Base-by-base conservation (phyloP, 2,888 invertebrate species). In the Oscheius sp. region DNA sequence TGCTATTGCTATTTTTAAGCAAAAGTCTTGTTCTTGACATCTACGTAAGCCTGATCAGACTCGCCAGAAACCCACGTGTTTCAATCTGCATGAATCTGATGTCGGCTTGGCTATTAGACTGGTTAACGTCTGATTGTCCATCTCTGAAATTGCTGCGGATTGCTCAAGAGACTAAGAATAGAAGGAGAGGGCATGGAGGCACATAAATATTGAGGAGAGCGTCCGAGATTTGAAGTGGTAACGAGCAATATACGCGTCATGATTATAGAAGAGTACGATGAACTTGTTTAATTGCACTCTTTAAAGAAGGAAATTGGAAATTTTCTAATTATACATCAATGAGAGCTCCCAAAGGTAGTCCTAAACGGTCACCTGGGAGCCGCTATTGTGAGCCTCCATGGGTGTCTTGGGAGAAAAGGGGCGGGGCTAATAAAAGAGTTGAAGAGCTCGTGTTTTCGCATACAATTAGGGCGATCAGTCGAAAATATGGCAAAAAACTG, bases 361-460 rank as follows among this genome's bases (percentile, higher is more conserved):
- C 10, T 37, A 35, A 35, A 13, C 50, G 48, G 42, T 63, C 63
- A 63, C 63, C 63, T 63, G 63, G 47, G 48, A 63, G 33, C 60
- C 37, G 13, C 47, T 63, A 63, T 63, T 63, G 63, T 63, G 63
- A 48, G 32, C 48, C 47, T 47, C 48, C 48, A 13, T 13, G 29
- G 63, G 48, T 29, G 33, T 48, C 63, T 63, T 63, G 63, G 63
- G 33, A 63, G 50, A 63, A 63, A 29, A 63, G 63, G 63, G 48
- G 63, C 48, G 63, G 47, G 47, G 48, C 50, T 10, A 63, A 48
- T 48, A 48, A 48, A 48, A 47, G 48, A 47, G 63, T 63, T 63
- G 63, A 63, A 21, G 48, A 63, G 48, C 48, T 13, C 58, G 32
- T 29, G 58, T n/a, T 29, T 58, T 29, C 11, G 58, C n/a, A 58